These are phyloP conservation scores for Nansenia antarctica DNA, from an alignment of 2,113 vertebrate species.

Conservation along the genomic window DNA sequence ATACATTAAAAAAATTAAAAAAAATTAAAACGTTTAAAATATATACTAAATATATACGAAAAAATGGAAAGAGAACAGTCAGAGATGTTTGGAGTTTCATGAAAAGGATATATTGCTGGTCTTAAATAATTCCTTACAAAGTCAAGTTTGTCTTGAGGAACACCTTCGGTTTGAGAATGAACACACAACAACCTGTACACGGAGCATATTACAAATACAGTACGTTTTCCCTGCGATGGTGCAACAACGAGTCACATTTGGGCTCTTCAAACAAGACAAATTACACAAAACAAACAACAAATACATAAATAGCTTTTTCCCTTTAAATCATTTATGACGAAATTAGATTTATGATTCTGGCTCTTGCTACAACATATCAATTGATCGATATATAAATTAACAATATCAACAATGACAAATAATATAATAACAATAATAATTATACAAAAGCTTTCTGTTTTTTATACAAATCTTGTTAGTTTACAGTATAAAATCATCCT, in stretches of 20 bases:
- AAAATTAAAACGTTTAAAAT: too few species aligned
- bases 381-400: slow-evolving; percentile 75
- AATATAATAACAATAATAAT: slow-evolving; percentile 75
- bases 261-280: slow-evolving; percentile 58
- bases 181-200: slow-evolving; percentile 50
- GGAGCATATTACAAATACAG: slow-evolving; percentile 59
- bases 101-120: slow-evolving; percentile 69
- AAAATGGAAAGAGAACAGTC: slow-evolving; percentile 33
- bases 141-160: slow-evolving; percentile 48
- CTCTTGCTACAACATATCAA: slow-evolving; percentile 66
- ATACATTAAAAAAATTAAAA: too few species aligned
- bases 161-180: slow-evolving; percentile 49
- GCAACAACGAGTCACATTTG: slow-evolving; percentile 67
- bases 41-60: background rate
- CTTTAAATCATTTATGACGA: slow-evolving; percentile 70
- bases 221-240: slow-evolving; percentile 65
- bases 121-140: slow-evolving; percentile 67
- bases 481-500: slow-evolving; percentile 74
- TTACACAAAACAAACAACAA: slow-evolving; percentile 71
- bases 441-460: slow-evolving; percentile 76
- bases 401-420: slow-evolving; percentile 72
- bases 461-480: slow-evolving; percentile 73
- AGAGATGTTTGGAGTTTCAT: slow-evolving; percentile 32
- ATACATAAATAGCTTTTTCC: slow-evolving; percentile 79
- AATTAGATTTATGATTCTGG: slow-evolving; percentile 66